Evolutionary conservation across 2,113 vertebrate species (phyloP).

Genomic region (Stegostoma tigrinum): DNA sequence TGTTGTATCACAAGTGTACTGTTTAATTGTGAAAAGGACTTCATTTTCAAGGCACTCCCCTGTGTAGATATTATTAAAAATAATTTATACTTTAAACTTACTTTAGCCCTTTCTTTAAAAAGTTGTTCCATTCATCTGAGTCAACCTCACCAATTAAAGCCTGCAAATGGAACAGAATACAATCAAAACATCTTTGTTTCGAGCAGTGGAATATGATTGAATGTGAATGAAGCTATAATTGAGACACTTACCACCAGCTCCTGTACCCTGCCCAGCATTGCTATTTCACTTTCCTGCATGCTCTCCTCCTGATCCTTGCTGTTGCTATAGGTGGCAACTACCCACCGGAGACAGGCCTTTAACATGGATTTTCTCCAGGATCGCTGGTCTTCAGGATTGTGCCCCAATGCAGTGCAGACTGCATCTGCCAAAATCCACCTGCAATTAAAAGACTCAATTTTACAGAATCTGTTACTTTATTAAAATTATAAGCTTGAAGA

Average conservation of each 20-base stretch:
- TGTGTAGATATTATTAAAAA: neutral
- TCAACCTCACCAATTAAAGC: constrained; percentile 53
- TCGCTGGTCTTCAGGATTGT: constrained; percentile 48
- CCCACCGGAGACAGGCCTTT: constrained; percentile 62
- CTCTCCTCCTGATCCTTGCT: constrained; percentile 49
- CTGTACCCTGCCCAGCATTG: constrained; percentile 62
- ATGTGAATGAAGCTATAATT: neutral
- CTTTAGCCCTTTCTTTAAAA: constrained; percentile 81
- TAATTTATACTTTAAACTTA: constrained; percentile 45
- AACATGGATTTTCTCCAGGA: constrained; percentile 68
- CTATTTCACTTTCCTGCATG: constrained; percentile 53
- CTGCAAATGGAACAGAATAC: constrained; percentile 49
- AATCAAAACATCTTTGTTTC: neutral
- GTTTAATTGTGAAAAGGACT: neutral
- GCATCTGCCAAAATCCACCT: constrained; percentile 80
- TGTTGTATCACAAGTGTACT: neutral
- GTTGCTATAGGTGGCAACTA: constrained; percentile 55
- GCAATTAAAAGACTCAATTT: constrained; percentile 35
- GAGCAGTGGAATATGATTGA: neutral
- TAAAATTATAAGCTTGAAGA: neutral
- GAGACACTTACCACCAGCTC: constrained; percentile 56
- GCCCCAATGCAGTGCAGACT: constrained; percentile 57
- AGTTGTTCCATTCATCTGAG: constrained; percentile 71
- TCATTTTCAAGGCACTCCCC: neutral
- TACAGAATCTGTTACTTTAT: neutral